Conservation (phyloP, 2,113 vertebrate species). For the Chaetura pelagica region DNA sequence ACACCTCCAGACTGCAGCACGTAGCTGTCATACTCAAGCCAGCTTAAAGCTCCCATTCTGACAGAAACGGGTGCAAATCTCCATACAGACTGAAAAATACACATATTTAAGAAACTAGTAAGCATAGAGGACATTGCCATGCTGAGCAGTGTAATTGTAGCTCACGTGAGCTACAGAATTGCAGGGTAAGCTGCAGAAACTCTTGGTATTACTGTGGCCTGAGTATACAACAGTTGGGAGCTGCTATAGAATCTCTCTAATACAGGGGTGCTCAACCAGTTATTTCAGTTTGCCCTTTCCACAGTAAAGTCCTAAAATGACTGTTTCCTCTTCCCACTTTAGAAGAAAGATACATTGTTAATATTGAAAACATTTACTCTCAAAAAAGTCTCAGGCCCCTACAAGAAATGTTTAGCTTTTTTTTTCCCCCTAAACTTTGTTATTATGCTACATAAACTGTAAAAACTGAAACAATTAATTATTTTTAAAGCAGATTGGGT, state of each 20-base stretch:
- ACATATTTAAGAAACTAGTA: not conserved
- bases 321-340: not conserved
- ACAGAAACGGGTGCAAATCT: not conserved
- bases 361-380: not conserved
- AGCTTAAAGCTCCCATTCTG: not conserved
- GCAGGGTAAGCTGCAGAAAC: not conserved
- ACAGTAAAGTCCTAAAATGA: not conserved
- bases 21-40: not conserved
- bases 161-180: not conserved
- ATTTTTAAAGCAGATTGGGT: slow-evolving; percentile 8
- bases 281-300: not conserved
- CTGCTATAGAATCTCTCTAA: not conserved
- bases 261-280: not conserved
- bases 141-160: not conserved
- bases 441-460: not conserved
- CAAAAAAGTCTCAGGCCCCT: not conserved
- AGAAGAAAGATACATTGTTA: not conserved
- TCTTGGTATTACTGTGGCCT: not conserved
- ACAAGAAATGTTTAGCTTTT: not conserved
- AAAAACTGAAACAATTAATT: slow-evolving; percentile 10
- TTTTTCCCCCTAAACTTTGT: not conserved
- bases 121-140: not conserved
- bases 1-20: not conserved
- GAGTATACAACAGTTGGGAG: not conserved
- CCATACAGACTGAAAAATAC: not conserved